A percentile compares a stretch with the other conserved stretches of the same genome.
Evolutionary conservation across 2,888 invertebrate genomes (phyloP).

Genomic region (Epistrophe eligans): DNA sequence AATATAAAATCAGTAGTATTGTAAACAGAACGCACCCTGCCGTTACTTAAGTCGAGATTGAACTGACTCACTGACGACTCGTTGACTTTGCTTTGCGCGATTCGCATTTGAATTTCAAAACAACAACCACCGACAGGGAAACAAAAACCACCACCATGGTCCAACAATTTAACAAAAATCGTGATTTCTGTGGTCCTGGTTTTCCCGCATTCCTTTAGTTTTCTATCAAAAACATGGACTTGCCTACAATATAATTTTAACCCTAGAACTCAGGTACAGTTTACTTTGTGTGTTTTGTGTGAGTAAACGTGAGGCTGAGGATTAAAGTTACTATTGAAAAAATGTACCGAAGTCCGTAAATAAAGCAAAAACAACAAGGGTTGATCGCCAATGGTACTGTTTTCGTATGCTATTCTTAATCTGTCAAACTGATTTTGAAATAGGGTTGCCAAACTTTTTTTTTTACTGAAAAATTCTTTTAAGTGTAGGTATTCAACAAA

Average conservation of each 20-base stretch:
- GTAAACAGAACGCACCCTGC: conserved; percentile 35
- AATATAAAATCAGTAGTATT: neutral
- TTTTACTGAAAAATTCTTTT: too few species aligned
- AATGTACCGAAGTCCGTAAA: conserved; percentile 2
- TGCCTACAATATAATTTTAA: neutral
- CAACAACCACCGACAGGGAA: neutral
- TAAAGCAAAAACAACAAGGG: conserved; percentile 21
- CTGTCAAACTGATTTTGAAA: neutral
- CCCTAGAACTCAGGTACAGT: conserved; percentile 20
- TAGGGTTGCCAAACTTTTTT: neutral
- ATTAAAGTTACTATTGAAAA: neutral
- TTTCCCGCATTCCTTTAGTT: conserved; percentile 46
- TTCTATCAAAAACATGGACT: neutral
- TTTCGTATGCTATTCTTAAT: neutral
- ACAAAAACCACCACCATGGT: neutral
- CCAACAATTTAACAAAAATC: conserved; percentile 47
- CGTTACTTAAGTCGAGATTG: conserved; percentile 26
- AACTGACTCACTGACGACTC: conserved; percentile 50
- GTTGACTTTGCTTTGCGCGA: neutral
- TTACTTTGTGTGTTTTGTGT: neutral
- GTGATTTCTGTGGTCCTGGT: conserved; percentile 59
- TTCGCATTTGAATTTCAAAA: conserved; percentile 17
- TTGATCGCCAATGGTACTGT: conserved; percentile 25
- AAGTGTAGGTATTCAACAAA: too few species aligned
- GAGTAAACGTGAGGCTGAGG: neutral